Conservation (phyloP, 2,888 invertebrate species). For the Vesta saturnalis region DNA sequence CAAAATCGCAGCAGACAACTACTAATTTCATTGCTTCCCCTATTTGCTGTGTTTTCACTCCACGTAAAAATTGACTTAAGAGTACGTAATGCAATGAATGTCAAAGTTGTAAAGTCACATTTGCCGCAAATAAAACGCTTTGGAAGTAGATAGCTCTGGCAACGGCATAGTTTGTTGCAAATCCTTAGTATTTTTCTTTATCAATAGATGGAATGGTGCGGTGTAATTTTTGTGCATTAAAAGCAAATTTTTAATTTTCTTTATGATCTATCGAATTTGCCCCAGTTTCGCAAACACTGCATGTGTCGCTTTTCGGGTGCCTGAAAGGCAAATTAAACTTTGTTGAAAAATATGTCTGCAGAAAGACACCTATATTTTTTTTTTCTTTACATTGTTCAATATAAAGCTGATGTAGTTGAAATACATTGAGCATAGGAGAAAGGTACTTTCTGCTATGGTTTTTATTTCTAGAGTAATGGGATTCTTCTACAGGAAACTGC, state of each 20-base stretch:
- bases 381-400: neutral
- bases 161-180: neutral
- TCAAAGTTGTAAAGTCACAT: neutral
- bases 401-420: neutral
- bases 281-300: slow-evolving; percentile 7
- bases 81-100: neutral
- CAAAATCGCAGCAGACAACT: slow-evolving; percentile 4
- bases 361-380: slow-evolving; percentile 2
- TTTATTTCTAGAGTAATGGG: neutral
- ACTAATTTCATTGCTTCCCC: neutral
- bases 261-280: neutral
- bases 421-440: no score
- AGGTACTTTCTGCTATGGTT: no score
- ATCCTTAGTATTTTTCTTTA: neutral
- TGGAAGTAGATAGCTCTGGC: neutral
- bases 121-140: slow-evolving; percentile 1
- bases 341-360: slow-evolving; percentile 8
- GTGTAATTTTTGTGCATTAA: neutral
- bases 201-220: neutral
- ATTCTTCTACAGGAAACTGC: neutral
- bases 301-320: slow-evolving; percentile 8
- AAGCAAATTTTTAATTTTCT: slow-evolving; percentile 6
- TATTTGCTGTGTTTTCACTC: no score
- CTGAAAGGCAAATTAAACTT: slow-evolving; percentile 11
- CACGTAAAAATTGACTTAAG: no score